Evolutionary conservation across 2,113 vertebrate genomes (phyloP), one percentile per base, ranked within the genome.

Genomic region (Carlito syrichta): DNA sequence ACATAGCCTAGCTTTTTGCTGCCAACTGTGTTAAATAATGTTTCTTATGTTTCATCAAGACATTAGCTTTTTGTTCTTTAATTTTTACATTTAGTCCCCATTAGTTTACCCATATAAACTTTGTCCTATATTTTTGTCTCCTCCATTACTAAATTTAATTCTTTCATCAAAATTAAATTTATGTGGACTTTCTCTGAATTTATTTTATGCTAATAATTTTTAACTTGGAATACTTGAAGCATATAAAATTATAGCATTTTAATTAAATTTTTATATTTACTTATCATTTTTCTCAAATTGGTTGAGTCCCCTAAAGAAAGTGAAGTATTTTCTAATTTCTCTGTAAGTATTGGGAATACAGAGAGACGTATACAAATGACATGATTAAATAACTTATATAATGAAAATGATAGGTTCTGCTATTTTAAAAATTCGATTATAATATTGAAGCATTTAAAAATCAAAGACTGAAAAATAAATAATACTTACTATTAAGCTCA

Each of bases 401-500:
- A 35, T 73, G 27, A 54, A 88, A 90, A 86, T 40, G 52, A 71
- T 66, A 78, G 1, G 10, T 87, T 73, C 30, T 96, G 1, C 6
- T 92, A 91, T 12, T 74, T 91, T 94, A 32, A 89, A 95, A 83
- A 83, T 91, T 69, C 7, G 10, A 58, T 60, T 73, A 81, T 1
- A 58, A 60, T 76, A 60, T 25, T 92, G 86, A 92, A 45, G 20
- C 2, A 84, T 48, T 13, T 93, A 38, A 77, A 62, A 60, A 87
- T 71, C 35, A 6, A 91, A 94, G 40, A 2, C 1, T 58, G 13
- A 78, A 89, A n/a, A 30, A 77, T n/a, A 97, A 20, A 71, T 0
- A 91, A 43, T 77, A 99, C 99, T 98, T 99, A 99, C 99, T 98
- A 35, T 97, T 98, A 71, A 99, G 95, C 9, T 56, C 82, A n/a